These are phyloP conservation scores for Pseudochirops corinnae DNA, from an alignment of 2,797 vertebrate species.

Conservation along the genomic window DNA sequence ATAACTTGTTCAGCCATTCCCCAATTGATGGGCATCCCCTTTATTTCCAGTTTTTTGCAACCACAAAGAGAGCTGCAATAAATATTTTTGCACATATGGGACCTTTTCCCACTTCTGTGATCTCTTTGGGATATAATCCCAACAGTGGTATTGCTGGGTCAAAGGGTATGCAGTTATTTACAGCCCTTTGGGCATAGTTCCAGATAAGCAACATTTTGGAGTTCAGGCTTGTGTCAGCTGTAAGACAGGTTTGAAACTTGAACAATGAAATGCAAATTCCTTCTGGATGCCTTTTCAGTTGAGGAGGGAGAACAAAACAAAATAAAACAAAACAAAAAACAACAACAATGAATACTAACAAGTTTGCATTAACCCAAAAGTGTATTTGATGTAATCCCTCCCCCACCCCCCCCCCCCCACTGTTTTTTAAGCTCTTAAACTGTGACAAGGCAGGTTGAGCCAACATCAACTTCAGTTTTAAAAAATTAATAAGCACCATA, in stretches of 20 bases:
- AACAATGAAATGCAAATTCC: constrained; percentile 45
- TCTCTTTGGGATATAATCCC: too few relatives aligned
- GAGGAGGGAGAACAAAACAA: constrained; percentile 38
- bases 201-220: background rate
- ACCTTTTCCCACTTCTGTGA: too few relatives aligned
- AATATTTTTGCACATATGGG: too few relatives aligned
- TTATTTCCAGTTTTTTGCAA: too few relatives aligned
- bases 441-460: constrained; percentile 55
- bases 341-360: constrained; percentile 66
- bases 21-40: too few relatives aligned
- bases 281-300: constrained; percentile 55
- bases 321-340: background rate
- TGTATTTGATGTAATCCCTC: constrained; percentile 44
- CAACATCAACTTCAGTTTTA: constrained; percentile 77
- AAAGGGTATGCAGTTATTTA: too few relatives aligned
- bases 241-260: background rate
- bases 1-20: too few relatives aligned
- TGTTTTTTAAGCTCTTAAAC: constrained; percentile 61
- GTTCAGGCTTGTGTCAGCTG: background rate
- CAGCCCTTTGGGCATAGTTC: too few relatives aligned
- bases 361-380: constrained; percentile 77
- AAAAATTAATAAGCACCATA: constrained; percentile 77
- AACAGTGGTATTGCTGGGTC: too few relatives aligned
- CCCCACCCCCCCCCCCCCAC: constrained; percentile 13
- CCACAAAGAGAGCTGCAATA: too few relatives aligned